A percentile compares a stretch with the other conserved stretches of the same genome.
Evolutionary conservation across 2,113 vertebrate species (phyloP).

Genomic region (Motacilla alba): DNA sequence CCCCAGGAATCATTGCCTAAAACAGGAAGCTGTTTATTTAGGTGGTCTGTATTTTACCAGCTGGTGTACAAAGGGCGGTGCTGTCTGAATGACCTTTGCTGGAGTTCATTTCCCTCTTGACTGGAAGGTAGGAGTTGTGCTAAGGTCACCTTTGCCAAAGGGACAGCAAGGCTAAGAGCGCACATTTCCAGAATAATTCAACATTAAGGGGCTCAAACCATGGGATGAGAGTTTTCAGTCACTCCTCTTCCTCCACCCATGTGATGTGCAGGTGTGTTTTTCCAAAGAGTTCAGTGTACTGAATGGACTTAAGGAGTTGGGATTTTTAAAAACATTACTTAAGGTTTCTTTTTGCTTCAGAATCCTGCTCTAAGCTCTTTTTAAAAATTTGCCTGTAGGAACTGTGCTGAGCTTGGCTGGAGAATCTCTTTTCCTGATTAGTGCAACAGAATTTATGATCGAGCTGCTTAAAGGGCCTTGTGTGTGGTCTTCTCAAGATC

Average conservation of each 20-base stretch:
- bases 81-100: neutral
- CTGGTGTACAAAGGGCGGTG: neutral
- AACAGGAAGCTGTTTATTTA: conserved; percentile 7
- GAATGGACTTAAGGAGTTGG: neutral
- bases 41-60: neutral
- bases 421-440: neutral
- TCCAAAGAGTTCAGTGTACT: neutral
- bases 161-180: neutral
- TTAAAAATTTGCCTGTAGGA: neutral
- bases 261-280: neutral
- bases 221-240: neutral
- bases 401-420: neutral
- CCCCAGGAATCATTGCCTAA: neutral
- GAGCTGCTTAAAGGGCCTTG: neutral
- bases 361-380: neutral
- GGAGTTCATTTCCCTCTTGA: neutral
- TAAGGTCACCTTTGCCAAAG: neutral
- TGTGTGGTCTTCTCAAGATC: neutral
- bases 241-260: neutral
- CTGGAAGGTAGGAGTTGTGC: neutral
- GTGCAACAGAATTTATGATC: neutral
- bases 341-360: neutral
- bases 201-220: neutral
- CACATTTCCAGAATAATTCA: neutral
- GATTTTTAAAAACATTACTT: neutral